Conservation (phyloP, 2,797 vertebrate species). For the Amblyraja radiata region DNA sequence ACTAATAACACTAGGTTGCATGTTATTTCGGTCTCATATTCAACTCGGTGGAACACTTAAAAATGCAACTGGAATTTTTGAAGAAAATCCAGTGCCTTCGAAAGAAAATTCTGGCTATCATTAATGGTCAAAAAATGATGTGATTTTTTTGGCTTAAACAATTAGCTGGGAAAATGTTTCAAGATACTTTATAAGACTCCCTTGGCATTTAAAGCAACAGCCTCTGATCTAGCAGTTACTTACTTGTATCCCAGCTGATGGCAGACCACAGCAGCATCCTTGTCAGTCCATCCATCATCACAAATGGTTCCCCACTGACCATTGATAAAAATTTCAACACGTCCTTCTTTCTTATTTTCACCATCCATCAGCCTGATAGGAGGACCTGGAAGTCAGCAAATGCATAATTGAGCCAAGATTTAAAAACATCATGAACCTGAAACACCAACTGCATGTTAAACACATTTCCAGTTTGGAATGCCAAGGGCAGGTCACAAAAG, state of each 20-base stretch:
- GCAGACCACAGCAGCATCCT: conserved; percentile 84
- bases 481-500: not conserved
- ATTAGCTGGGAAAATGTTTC: not conserved
- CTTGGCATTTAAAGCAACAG: not conserved
- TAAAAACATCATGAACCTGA: not conserved
- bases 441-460: not conserved
- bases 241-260: conserved; percentile 91
- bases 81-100: not conserved
- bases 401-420: not conserved
- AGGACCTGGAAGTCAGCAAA: conserved; percentile 61
- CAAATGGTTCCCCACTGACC: conserved; percentile 93
- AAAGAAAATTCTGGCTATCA: not conserved
- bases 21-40: not conserved
- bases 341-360: conserved; percentile 83
- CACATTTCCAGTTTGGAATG: not conserved
- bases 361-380: conserved; percentile 85
- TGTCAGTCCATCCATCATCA: conserved; percentile 94
- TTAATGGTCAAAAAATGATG: not conserved
- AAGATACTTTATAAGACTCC: not conserved
- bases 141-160: not conserved
- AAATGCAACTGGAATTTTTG: not conserved
- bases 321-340: conserved; percentile 83
- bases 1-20: not conserved
- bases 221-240: conserved; percentile 42
- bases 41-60: not conserved